A percentile compares a stretch with the other conserved stretches of the same genome.
These are phyloP conservation scores for Myotis pilosus DNA, from an alignment of 2,797 vertebrate species.

Conservation along the genomic window DNA sequence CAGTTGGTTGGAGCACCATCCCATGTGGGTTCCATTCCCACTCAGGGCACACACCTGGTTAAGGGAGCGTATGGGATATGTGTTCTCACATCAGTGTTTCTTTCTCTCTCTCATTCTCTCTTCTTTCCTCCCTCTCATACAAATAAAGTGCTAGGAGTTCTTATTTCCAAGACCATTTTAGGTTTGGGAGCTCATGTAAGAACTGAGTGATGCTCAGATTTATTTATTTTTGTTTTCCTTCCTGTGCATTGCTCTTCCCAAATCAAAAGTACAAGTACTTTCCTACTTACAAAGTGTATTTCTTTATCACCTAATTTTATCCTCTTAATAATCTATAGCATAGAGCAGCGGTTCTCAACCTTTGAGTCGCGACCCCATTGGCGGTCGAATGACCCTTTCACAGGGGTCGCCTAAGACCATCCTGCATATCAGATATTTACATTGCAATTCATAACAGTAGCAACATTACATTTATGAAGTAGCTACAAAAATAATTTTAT, in stretches of 20 bases:
- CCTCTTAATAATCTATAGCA: not conserved
- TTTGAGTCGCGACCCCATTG: no score
- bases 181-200: not conserved
- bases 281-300: not conserved
- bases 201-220: not conserved
- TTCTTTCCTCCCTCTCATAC: not conserved
- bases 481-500: no score
- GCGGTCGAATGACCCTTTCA: no score
- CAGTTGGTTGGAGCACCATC: not conserved
- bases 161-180: slow-evolving; percentile 26
- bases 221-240: not conserved
- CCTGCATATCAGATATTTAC: no score
- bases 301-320: not conserved
- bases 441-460: no score
- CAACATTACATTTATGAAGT: no score
- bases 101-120: not conserved
- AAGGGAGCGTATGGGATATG: not conserved
- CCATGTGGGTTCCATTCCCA: not conserved
- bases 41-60: not conserved
- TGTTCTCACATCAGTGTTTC: not conserved
- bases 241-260: not conserved
- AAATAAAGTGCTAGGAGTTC: not conserved
- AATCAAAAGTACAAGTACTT: slow-evolving; percentile 11
- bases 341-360: not conserved
- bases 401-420: no score